Base-by-base conservation (phyloP, 2,888 invertebrate genomes). In the Autographa gamma region DNA sequence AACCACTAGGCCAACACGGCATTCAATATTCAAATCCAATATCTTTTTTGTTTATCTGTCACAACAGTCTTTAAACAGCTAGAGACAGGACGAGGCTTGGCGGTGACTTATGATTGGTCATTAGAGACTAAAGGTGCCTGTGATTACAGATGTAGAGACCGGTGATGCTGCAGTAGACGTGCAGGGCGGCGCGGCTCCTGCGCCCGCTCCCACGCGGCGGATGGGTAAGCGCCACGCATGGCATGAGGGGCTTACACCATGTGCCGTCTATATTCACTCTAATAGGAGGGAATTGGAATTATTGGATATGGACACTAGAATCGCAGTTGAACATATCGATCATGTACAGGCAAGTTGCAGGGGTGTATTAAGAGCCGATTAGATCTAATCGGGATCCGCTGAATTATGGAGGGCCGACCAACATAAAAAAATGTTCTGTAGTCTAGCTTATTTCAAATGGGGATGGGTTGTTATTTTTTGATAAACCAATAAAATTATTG, bases 141-240 rank as follows among this genome's bases (percentile, higher is more conserved):
- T 91, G 80, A 83, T 94, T 94, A 66, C 94, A 94, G 94, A 94
- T 93, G 84, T 93, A 92, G 93, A 93, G 81, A 76, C 81, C 84
- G 91, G 90, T 73, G 88, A 86, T 74, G 83, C 85, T 52, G 86
- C 77, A 71, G 62, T 84, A 66, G 81, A 86, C 58, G 60, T 63
- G 34, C 88, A 89, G 74, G 86, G 83, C 73, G 88, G 82, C 60
- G 85, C 85, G 62, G 74, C 84, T 56, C 66, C 84, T 59, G 48
- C 85, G 78, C 82, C 80, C 32, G 85, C 83, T 1, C 83, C 85
- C 43, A 25, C 41, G 48, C 19, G 14, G 19, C 34, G 25, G 31
- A n/a, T 52, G 4, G 60, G 93, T 93, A 93, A 93, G 93, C 77
- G 81, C 85, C 85, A 81, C 73, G 90, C 89, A 90, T 88, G 88